Percentiles rank a stretch among this genome's conserved stretches.
phyloP scores from a whole-genome alignment of 2,113 vertebrate species.

The Eulemur macaco region DNA sequence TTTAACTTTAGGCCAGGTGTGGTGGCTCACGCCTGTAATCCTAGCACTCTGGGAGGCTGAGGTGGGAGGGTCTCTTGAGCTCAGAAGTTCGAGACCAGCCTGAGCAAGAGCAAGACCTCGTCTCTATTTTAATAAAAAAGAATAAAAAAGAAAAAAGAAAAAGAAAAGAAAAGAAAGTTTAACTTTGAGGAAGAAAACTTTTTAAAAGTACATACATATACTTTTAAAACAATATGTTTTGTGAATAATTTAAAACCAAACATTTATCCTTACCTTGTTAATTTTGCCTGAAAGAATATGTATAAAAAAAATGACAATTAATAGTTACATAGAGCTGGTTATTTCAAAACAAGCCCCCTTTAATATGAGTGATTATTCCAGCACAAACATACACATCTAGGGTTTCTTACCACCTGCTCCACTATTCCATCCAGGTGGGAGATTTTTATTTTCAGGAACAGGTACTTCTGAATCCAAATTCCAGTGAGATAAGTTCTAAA shows the following conservation, averaged over 20 bases:
- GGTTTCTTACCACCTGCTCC: constrained; percentile 67
- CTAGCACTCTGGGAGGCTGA: no score
- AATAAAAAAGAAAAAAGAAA: no score
- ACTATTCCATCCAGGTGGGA: constrained; percentile 9
- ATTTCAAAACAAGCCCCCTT: constrained; percentile 43
- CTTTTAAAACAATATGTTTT: background rate
- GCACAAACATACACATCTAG: background rate
- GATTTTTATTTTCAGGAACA: constrained; percentile 54
- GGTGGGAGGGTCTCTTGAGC: no score
- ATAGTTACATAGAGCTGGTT: constrained; percentile 42
- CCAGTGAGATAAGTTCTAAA: constrained; percentile 65
- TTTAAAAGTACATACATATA: background rate
- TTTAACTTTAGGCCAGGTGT: background rate
- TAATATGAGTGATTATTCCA: background rate
- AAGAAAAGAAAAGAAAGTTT: background rate
- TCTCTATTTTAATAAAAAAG: no score
- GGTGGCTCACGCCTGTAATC: no score
- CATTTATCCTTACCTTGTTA: constrained; percentile 77
- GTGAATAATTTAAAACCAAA: constrained; percentile 47
- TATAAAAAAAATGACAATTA: constrained; percentile 65
- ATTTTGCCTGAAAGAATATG: constrained; percentile 73
- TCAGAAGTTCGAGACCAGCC: no score
- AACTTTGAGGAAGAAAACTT: constrained; percentile 4
- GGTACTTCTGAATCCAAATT: constrained; percentile 65
- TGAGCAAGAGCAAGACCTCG: no score